Evolutionary conservation across 2,113 vertebrate genomes (phyloP), one percentile per base, ranked within the genome.

Genomic region (Hippocampus zosterae): DNA sequence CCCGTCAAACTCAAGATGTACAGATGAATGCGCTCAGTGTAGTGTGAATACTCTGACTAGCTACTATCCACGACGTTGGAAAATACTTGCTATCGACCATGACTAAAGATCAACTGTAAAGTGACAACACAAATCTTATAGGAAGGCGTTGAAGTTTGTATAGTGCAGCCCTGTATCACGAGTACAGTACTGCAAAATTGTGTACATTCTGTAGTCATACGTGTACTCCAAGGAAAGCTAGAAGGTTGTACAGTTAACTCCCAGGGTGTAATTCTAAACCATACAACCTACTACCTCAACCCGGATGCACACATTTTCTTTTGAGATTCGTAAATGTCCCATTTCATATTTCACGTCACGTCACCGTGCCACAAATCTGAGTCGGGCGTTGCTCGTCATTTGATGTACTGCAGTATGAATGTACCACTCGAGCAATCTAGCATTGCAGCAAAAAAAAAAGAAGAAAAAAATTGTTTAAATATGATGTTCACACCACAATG

Each of bases 231-330:
- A 96, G 97, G 96, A 98, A 99, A 99, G 97, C 97, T 98, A 99
- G 97, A 96, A 98, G 97, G 96, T 97, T 98, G 97, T 99, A 98
- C 94, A 97, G 97, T 99, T 98, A 99, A 99, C 97, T 98, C 97
- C 96, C 95, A 96, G 92, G 96, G 93, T 99, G 92, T 99, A 93
- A 98, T 95, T 98, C 96, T 96, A 98, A 99, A 99, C 97, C 96
- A 99, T 99, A 99, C 97, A 99, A 99, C 97, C 97, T 99, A 99
- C 97, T 99, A 99, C 97, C 97, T 98, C 97, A 98, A 95, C 96
- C 95, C 92, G 97, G 96, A 98, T 94, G 95, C 94, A 98, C 96
- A 98, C 96, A 94, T 91, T 88, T 94, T 94, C 92, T 78, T 60
- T 18, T 10, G 53, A 23, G n/a, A 25, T 23, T 23, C 2, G 2